Conservation (phyloP, 2,797 vertebrate species). For the Phoeniculus purpureus region DNA sequence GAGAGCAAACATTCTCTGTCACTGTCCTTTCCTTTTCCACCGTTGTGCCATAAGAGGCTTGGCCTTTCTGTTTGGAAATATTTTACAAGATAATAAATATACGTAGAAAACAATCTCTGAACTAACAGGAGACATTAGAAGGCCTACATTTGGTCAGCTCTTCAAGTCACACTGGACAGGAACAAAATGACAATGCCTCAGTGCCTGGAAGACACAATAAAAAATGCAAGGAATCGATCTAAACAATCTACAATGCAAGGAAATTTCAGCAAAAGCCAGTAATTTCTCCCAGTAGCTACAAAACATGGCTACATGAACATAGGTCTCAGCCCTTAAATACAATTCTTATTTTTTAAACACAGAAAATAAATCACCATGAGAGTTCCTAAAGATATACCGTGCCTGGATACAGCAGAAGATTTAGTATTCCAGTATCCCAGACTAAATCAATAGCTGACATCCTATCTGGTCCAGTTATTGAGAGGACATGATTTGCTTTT, state of each 20-base stretch:
- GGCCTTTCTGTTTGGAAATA: conserved; percentile 13
- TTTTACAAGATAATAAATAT: not conserved
- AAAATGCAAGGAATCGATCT: not conserved
- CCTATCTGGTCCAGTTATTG: conserved; percentile 59
- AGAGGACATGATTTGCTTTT: conserved; percentile 70
- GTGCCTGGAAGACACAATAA: not conserved
- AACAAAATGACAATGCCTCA: not conserved
- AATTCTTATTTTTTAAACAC: conserved; percentile 32
- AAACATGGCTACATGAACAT: not conserved
- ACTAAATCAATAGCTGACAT: conserved; percentile 76
- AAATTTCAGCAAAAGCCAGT: not conserved
- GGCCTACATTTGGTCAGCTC: not conserved
- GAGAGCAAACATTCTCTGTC: not conserved
- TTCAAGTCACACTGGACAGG: not conserved
- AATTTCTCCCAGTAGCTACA: not conserved
- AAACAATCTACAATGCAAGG: not conserved
- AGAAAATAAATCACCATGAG: conserved; percentile 45
- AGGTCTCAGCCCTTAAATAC: conserved; percentile 13
- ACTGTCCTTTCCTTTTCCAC: not conserved
- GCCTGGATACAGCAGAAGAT: conserved; percentile 66
- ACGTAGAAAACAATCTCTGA: not conserved
- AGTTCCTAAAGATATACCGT: conserved; percentile 53
- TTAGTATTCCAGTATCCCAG: conserved; percentile 63
- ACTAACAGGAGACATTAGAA: not conserved
- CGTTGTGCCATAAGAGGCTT: not conserved